A percentile compares a stretch with the other conserved stretches of the same genome.
phyloP scores from a whole-genome alignment of 2,888 invertebrate species.

The Xestia sexstrigata region DNA sequence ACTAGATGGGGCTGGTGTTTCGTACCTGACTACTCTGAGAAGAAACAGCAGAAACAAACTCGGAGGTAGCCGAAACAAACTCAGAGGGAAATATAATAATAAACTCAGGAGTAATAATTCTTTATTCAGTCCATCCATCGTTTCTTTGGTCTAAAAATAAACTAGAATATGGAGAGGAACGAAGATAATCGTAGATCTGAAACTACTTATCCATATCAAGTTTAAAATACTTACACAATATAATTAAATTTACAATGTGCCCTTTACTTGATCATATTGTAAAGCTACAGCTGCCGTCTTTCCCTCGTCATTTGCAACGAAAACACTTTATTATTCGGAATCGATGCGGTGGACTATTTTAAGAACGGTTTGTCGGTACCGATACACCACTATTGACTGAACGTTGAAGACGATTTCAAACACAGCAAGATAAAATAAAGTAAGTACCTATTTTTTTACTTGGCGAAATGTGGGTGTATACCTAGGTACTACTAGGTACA shows the following conservation, averaged over 20 bases:
- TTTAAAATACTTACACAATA: not conserved
- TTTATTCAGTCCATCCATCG: no score
- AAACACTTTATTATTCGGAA: slow-evolving; percentile 42
- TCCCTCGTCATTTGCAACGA: slow-evolving; percentile 36
- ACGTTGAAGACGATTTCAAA: slow-evolving; percentile 3
- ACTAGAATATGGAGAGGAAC: not conserved
- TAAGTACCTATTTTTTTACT: not conserved
- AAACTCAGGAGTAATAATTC: no score
- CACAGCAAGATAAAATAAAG: not conserved
- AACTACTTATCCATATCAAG: not conserved
- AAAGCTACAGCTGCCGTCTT: slow-evolving; percentile 38
- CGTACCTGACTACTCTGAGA: no score
- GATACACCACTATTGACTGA: not conserved
- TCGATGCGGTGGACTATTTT: slow-evolving; percentile 58
- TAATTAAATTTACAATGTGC: not conserved
- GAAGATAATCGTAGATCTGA: not conserved
- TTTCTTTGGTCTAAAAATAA: not conserved
- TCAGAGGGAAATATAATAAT: no score
- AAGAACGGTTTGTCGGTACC: slow-evolving; percentile 38
- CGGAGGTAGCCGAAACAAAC: no score
- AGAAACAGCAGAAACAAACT: no score
- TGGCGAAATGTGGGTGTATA: not conserved
- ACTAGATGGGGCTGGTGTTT: no score
- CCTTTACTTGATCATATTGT: slow-evolving; percentile 1
- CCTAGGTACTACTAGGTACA: not conserved